Base-by-base conservation (phyloP, 2,113 vertebrate species). In the Gambusia holbrooki region DNA sequence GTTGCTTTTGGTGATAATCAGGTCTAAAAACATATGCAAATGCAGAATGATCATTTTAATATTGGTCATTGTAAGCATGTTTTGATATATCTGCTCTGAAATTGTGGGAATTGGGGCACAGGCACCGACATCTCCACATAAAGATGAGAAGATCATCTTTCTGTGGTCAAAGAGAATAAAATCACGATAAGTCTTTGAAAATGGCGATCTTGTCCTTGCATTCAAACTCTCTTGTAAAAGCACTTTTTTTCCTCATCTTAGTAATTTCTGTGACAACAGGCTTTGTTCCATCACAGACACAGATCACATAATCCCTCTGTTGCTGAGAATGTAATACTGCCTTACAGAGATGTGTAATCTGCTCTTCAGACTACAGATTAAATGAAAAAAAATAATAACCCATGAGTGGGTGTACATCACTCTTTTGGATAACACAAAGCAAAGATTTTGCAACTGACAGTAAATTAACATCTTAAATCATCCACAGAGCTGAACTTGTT, bases 371-470 rank as follows among this genome's bases (percentile, higher is more conserved):
- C 40, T 51, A 60, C 29, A n/a, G 4, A 19, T 61, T 30, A 35
- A 37, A 76, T 5, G 58, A 29, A 60, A 32, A 42, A 25, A 25
- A 76, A 79, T 6, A 48, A 68, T 82, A 62, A 9, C 6, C 29
- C 79, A 15, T 73, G 45, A 42, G 45, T 0, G 0, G 64, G 33
- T 32, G 35, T 61, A 69, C 45, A 25, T 25, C 25, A 10, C 27
- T 67, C 65, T 66, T 63, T 29, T 51, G 17, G 78, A 78, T 61
- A 65, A 28, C 37, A 74, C 76, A 33, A 65, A 35, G 8, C 33
- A 9, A 35, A 35, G 7, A 70, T 82, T 64, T 74, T 69, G 80
- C 81, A 86, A 35, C 8, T 7, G 33, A 71, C 82, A 77, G 73
- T 58, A 69, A 58, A 14, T 64, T 30, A 19, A 70, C 48, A 62